A percentile compares a stretch with the other conserved stretches of the same genome.
phyloP scores from a whole-genome alignment of 1,140 invertebrate species.

The Drosophila pallidifrons region DNA sequence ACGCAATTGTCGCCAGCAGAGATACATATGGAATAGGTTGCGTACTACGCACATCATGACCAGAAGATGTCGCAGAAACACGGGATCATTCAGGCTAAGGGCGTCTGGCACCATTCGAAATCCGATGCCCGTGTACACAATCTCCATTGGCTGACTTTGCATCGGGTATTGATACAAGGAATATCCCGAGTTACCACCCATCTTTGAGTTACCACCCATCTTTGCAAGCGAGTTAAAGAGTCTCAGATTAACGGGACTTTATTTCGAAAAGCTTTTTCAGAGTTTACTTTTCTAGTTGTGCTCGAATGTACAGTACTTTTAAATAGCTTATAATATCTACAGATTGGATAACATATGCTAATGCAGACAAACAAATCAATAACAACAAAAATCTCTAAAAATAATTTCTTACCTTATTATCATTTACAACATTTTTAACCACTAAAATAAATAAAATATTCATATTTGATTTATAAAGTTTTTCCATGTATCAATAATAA shows the following conservation, averaged over 20 bases:
- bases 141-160: slow-evolving; percentile 14
- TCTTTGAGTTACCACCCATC: too few relatives aligned
- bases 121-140: slow-evolving; percentile 16
- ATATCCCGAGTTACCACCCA: slow-evolving; percentile 28
- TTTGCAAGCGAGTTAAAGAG: not conserved
- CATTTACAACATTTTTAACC: too few relatives aligned
- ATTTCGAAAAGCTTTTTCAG: not conserved
- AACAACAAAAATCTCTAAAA: too few relatives aligned
- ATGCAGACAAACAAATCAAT: too few relatives aligned
- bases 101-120: not conserved
- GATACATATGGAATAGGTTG: slow-evolving; percentile 30
- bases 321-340: too few relatives aligned
- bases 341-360: too few relatives aligned
- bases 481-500: too few relatives aligned
- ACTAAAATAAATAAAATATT: too few relatives aligned
- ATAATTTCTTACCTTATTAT: too few relatives aligned
- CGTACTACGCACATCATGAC: slow-evolving; percentile 24
- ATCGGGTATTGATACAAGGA: slow-evolving; percentile 55
- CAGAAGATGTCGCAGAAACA: slow-evolving; percentile 54
- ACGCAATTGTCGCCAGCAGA: slow-evolving; percentile 53
- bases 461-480: too few relatives aligned
- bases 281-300: not conserved
- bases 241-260: not conserved
- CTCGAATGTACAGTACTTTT: not conserved
- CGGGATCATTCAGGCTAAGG: slow-evolving; percentile 29